phyloP scores from a whole-genome alignment of 2,888 invertebrate species.

The Drosophila dives region DNA sequence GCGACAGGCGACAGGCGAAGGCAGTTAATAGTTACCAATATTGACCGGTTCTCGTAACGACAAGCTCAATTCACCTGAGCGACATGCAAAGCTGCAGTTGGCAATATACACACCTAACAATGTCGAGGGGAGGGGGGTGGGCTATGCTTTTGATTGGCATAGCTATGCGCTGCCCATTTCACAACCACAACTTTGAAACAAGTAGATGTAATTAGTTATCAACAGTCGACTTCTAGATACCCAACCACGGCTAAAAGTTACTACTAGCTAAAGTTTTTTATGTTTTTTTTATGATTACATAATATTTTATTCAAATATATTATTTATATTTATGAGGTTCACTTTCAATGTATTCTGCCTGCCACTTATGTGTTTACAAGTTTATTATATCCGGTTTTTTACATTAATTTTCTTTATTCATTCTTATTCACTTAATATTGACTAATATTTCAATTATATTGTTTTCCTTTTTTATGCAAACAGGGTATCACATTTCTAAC shows the following conservation, averaged over 20 bases:
- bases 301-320: too few relatives aligned
- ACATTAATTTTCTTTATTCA: neutral
- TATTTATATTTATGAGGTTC: neutral
- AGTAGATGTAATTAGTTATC: neutral
- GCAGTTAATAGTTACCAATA: slow-evolving; percentile 38
- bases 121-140: neutral
- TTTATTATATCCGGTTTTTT: neutral
- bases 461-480: neutral
- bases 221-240: slow-evolving; percentile 3
- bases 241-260: neutral
- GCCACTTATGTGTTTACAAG: neutral
- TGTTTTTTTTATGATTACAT: neutral
- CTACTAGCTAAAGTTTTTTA: too few relatives aligned
- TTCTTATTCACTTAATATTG: too few relatives aligned
- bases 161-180: slow-evolving; percentile 23
- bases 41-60: slow-evolving; percentile 3
- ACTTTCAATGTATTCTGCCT: neutral
- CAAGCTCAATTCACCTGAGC: slow-evolving; percentile 28
- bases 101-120: slow-evolving; percentile 21
- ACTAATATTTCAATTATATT: neutral
- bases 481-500: neutral
- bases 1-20: neutral
- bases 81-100: slow-evolving; percentile 54
- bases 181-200: slow-evolving; percentile 14
- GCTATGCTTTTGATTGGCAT: slow-evolving; percentile 37